Percentiles rank a stretch among this genome's conserved stretches.
phyloP scores from a whole-genome alignment of 2,113 vertebrate species.

The Eurypyga helias region DNA sequence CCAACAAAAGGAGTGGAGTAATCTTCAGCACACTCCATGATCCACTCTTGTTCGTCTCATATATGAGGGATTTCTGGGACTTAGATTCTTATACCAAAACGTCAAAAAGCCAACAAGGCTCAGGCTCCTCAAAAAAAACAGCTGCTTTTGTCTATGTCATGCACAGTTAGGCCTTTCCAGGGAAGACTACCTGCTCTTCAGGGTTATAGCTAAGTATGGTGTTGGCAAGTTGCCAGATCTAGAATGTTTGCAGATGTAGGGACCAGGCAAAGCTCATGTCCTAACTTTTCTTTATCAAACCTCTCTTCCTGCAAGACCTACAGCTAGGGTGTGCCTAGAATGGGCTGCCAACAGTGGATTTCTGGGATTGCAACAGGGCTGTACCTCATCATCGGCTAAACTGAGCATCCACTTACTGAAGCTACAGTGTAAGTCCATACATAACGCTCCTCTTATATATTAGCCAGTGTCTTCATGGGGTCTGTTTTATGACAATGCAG shows the following conservation, averaged over 20 bases:
- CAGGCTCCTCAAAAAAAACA: background rate
- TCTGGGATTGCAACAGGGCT: background rate
- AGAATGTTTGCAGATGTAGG: background rate
- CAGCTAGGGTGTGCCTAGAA: background rate
- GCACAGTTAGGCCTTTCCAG: background rate
- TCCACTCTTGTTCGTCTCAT: background rate
- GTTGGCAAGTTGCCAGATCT: no score
- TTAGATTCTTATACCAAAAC: background rate
- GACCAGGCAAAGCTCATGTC: rapidly evolving
- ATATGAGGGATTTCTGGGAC: background rate
- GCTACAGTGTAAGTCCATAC: background rate
- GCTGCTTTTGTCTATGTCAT: background rate
- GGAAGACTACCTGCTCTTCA: background rate
- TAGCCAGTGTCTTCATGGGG: rapidly evolving
- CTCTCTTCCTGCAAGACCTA: background rate
- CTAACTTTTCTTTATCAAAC: background rate
- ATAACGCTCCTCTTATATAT: background rate
- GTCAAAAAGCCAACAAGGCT: background rate
- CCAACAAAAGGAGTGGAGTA: background rate
- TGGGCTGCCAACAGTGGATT: rapidly evolving
- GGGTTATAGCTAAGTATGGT: background rate
- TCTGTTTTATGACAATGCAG: rapidly evolving
- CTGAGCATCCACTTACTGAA: rapidly evolving
- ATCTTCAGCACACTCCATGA: background rate
- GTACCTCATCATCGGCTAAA: background rate